Percentiles rank a stretch among this genome's conserved stretches.
These are phyloP conservation scores for Ruditapes philippinarum DNA, from an alignment of 1,140 invertebrate genomes.

Conservation along the genomic window DNA sequence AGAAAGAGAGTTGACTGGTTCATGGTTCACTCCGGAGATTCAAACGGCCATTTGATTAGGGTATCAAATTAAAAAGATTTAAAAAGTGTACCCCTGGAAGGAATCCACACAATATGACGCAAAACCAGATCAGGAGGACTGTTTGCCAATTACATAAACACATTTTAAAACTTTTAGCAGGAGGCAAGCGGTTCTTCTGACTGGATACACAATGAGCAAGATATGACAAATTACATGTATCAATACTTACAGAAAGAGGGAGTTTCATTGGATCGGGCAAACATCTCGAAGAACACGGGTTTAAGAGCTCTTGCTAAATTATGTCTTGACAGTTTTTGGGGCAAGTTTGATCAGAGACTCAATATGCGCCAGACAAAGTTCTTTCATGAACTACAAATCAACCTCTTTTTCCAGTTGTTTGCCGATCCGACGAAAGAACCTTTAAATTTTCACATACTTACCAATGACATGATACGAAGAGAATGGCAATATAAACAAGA, in stretches of 20 bases:
- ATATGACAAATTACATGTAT: neutral
- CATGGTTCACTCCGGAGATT: constrained; percentile 6
- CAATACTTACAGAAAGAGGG: neutral
- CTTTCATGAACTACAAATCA: neutral
- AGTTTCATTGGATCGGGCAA: constrained; percentile 8
- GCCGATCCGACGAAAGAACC: neutral
- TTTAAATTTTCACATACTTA: neutral
- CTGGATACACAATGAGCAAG: neutral
- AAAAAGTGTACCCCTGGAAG: constrained; percentile 81
- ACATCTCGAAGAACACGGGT: constrained; percentile 85
- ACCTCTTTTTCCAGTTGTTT: neutral
- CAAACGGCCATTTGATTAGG: neutral
- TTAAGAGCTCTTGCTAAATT: constrained; percentile 75
- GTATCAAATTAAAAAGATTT: constrained; percentile 65
- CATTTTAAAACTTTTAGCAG: constrained; percentile 68
- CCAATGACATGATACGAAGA: neutral
- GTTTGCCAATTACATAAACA: constrained; percentile 63
- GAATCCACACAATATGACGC: neutral
- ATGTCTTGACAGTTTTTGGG: constrained; percentile 71
- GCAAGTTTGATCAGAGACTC: constrained; percentile 15
- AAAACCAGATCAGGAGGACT: neutral
- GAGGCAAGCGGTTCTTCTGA: neutral
- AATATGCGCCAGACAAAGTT: neutral
- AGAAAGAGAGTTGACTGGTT: constrained; percentile 9
- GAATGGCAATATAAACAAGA: constrained; percentile 15